Evolutionary conservation across 2,113 vertebrate species (phyloP).

Genomic region (Perca flavescens): DNA sequence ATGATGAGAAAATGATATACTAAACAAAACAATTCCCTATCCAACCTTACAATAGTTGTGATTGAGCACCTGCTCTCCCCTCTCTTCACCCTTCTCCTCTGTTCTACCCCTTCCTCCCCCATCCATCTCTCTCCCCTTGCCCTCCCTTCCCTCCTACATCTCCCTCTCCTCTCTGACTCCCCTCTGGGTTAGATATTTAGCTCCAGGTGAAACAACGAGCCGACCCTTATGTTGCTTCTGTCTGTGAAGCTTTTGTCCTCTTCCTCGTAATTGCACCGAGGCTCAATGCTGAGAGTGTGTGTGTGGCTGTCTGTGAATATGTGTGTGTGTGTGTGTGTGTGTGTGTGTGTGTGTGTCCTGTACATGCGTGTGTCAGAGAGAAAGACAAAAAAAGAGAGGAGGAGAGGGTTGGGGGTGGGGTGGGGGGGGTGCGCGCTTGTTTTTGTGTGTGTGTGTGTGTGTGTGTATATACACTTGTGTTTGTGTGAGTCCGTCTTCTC

Average conservation of each 20-base stretch:
- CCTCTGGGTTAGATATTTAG: conserved; percentile 86
- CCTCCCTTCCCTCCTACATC: conserved; percentile 11
- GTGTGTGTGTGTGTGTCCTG: conserved; percentile 51
- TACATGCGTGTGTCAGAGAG: conserved; percentile 49
- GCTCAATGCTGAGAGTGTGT: conserved; percentile 75
- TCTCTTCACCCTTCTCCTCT: conserved; percentile 4
- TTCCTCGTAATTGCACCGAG: conserved; percentile 79
- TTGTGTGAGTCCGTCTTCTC: conserved; percentile 58
- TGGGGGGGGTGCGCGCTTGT: not conserved
- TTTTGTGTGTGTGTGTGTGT: conserved; percentile 34
- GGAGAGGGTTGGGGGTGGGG: not conserved
- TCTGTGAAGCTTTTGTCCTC: conserved; percentile 89
- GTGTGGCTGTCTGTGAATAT: conserved; percentile 13
- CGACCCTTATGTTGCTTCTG: conserved; percentile 88
- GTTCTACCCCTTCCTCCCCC: not conserved
- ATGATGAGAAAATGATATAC: not conserved
- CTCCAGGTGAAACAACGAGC: conserved; percentile 92
- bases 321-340: not conserved
- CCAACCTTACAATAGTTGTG: not conserved
- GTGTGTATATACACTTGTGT: conserved; percentile 55
- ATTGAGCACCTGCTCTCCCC: conserved; percentile 51
- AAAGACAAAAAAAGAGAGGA: conserved; percentile 54
- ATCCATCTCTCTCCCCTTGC: conserved; percentile 33
- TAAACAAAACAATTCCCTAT: not conserved
- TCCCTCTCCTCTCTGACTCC: conserved; percentile 51